Evolutionary conservation across 2,113 vertebrate genomes (phyloP), one percentile per base, ranked within the genome.

Genomic region (Cercocebus atys): DNA sequence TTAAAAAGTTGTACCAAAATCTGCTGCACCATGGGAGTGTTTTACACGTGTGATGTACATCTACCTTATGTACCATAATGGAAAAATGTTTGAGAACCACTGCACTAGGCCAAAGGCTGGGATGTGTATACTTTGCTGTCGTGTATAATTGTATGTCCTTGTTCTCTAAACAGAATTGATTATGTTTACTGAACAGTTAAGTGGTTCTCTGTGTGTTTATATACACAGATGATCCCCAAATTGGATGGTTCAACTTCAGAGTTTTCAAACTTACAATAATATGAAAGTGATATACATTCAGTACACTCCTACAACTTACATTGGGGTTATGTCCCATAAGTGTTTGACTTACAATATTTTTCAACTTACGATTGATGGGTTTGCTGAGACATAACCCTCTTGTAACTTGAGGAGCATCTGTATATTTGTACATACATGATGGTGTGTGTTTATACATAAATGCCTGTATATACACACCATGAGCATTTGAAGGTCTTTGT

Each of bases 161-260:
- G 16, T 86, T 91, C 78, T 92, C 66, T 75, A 96, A 96, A 83
- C 50, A 94, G 86, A 95, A 80, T 43, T 50, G 84, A 14, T 94
- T 55, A 61, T 45, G 38, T 64, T 96, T 81, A 85, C 32, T 68
- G 59, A 88, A 88, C 80, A 68, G 23, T 88, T 81, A 93, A 84
- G n/a, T 81, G 93, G 40, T 93, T 85, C 52, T 79, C 59, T n/a
- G 40, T 82, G n/a, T 96, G 75, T 83, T 47, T 96, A 27, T 96
- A 52, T 76, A 50, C 43, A 32, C 43, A 47, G 40, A 76, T 2
- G 27, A 43, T 76, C 43, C 75, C 27, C 2, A 16, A 18, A 43
- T 47, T 47, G 43, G 14, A 30, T 76, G 75, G 27, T 47, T 76
- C 75, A 32, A 17, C 27, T 76, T 76, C 30, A 47, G 75, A 47